Conservation (phyloP, 2,888 invertebrate genomes). For the Pyrrhia umbra region DNA sequence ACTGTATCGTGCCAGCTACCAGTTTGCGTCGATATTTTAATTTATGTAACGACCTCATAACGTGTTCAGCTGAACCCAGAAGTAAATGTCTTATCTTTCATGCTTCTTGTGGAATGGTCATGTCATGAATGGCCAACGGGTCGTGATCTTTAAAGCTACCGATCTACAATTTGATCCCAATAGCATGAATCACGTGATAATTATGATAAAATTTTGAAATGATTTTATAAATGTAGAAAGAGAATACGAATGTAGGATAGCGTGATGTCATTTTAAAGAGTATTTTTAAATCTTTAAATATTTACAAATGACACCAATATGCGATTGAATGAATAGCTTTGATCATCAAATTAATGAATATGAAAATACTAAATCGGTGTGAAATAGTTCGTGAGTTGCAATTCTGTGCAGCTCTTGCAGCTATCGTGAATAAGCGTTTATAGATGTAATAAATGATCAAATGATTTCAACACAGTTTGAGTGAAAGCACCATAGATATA, state of each 20-base stretch:
- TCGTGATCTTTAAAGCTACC: slow-evolving; percentile 18
- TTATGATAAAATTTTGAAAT: too few relatives aligned
- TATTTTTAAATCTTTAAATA: not conserved
- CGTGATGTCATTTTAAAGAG: not conserved
- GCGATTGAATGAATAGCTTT: not conserved
- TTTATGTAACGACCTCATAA: slow-evolving; percentile 61
- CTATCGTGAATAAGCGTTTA: slow-evolving; percentile 36
- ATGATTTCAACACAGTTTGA: slow-evolving; percentile 10
- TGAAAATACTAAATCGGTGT: slow-evolving; percentile 17
- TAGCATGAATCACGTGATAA: not conserved
- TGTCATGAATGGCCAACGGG: slow-evolving; percentile 12
- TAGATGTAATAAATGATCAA: slow-evolving; percentile 31
- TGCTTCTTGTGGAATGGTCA: slow-evolving; percentile 35
- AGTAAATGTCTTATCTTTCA: slow-evolving; percentile 51
- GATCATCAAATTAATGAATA: slow-evolving; percentile 4
- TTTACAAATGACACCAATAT: not conserved
- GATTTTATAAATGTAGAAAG: too few relatives aligned
- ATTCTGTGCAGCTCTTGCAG: slow-evolving; percentile 17
- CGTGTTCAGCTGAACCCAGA: slow-evolving; percentile 58
- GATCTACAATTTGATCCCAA: slow-evolving; percentile 27
- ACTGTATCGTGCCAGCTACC: slow-evolving; percentile 67
- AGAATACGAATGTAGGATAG: not conserved
- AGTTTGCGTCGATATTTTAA: slow-evolving; percentile 72
- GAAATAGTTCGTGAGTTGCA: slow-evolving; percentile 17
- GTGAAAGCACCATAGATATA: slow-evolving; percentile 20